Evolutionary conservation across 2,113 vertebrate genomes (phyloP).

Genomic region (Apistogramma diplotaenia): DNA sequence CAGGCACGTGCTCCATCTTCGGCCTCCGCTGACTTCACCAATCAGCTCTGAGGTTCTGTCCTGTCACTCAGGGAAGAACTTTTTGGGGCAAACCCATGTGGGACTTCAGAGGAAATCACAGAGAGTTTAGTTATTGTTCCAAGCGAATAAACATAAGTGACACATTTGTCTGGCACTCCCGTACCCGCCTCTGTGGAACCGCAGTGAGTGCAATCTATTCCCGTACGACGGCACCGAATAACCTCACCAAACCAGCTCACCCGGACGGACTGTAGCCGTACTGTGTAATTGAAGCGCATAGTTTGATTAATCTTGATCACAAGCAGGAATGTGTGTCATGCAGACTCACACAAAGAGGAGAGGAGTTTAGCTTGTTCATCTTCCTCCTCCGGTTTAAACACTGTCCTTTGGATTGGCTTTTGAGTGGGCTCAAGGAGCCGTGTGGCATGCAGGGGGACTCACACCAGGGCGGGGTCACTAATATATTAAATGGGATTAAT

Average conservation of each 20-base stretch:
- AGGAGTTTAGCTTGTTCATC: not conserved
- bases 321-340: slow-evolving; percentile 1
- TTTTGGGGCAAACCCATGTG: not conserved
- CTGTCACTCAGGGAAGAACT: not conserved
- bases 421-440: not conserved
- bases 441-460: not conserved
- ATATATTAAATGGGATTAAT: not conserved
- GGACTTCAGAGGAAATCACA: not conserved
- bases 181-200: not conserved
- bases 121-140: not conserved
- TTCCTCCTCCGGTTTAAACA: not conserved
- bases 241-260: not conserved
- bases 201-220: not conserved
- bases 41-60: not conserved
- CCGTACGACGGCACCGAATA: not conserved
- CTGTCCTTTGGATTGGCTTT: not conserved
- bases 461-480: not conserved
- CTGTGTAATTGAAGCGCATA: not conserved
- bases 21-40: not conserved
- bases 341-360: not conserved
- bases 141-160: not conserved
- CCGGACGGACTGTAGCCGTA: not conserved
- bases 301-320: slow-evolving; percentile 17
- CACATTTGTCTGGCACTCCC: not conserved
- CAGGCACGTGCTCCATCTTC: not conserved